phyloP scores from a whole-genome alignment of 1,140 invertebrate species.

The Cecropterus lyciades region DNA sequence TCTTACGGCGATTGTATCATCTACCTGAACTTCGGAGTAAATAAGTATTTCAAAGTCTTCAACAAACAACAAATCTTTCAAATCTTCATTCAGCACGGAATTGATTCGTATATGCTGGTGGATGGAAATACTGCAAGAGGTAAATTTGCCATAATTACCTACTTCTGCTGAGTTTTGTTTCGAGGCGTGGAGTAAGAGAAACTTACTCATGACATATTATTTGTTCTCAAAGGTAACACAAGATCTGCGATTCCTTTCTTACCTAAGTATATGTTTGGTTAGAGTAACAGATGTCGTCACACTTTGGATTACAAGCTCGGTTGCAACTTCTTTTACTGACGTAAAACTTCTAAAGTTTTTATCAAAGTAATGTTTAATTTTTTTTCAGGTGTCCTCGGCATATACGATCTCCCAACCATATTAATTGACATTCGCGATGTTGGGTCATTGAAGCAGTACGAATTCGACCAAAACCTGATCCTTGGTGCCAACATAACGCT shows the following conservation, averaged over 20 bases:
- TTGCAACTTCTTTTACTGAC: too few relatives aligned
- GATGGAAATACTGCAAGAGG: slow-evolving; percentile 87
- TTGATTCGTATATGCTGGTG: slow-evolving; percentile 82
- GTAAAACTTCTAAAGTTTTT: too few relatives aligned
- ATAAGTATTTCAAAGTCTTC: slow-evolving; percentile 63
- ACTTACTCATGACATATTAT: too few relatives aligned
- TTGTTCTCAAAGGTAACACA: too few relatives aligned
- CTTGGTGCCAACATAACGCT: slow-evolving; percentile 88
- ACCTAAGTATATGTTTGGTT: too few relatives aligned
- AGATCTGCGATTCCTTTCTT: too few relatives aligned
- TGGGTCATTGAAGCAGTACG: slow-evolving; percentile 85
- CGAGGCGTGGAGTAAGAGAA: too few relatives aligned
- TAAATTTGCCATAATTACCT: slow-evolving; percentile 45
- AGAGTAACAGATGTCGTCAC: too few relatives aligned
- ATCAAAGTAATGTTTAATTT: neutral
- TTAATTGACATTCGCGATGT: slow-evolving; percentile 90
- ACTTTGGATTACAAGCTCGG: too few relatives aligned
- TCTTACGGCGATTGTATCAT: slow-evolving; percentile 38
- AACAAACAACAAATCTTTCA: slow-evolving; percentile 61
- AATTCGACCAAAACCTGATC: slow-evolving; percentile 81
- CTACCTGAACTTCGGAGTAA: slow-evolving; percentile 49
- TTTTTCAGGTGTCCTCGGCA: slow-evolving; percentile 66
- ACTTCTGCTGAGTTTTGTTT: too few relatives aligned
- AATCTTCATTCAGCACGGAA: slow-evolving; percentile 47
- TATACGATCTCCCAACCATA: slow-evolving; percentile 69